Base-by-base conservation (phyloP, 2,113 vertebrate genomes). In the Thermophis baileyi region DNA sequence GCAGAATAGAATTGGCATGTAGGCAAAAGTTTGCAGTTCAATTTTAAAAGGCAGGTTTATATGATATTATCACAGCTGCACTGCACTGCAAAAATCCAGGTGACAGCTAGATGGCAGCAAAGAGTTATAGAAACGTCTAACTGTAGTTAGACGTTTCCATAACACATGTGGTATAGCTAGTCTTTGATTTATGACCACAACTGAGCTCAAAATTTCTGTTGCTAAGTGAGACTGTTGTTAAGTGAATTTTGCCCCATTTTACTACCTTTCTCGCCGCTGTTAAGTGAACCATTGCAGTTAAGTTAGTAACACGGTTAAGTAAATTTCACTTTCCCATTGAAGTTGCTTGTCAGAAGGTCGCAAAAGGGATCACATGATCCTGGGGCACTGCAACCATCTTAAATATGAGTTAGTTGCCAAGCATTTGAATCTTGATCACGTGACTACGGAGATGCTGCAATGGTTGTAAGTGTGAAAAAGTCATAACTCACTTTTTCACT, bases 21-120 rank as follows among this genome's bases (percentile, higher is more conserved):
- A 95, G 93, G 88, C 92, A 95, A 97, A 94, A 96, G 87, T 96
- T 98, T 97, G 89, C 57, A 74, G 74, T 95, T 94, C 93, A 93
- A 87, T 24, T 95, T 92, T 95, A 95, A 96, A 51, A 88, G 35
- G 94, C 12, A 6, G 35, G 3, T 81, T 81, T 81, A 81, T 44
- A 44, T 9, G 8, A 81, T 35, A 22, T 81, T 81, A 40, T 44
- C 35, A 81, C 18, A 81, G 22, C 74, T 44, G 20, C 16, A 44
- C 74, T 44, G 20, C 16, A 44, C 20, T 81, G 74, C 35, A 81
- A 81, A 81, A 81, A 22, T 81, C 74, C 74, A 44, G 74, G 35
- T 44, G 74, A 81, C 18, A 40, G 22, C 18, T 81, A 44, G 74
- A 22, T 81, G 18, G 35, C 18, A 81, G 18, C 18, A 44, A 81